phyloP scores from a whole-genome alignment of 2,113 vertebrate species.

The Zosterops hypoxanthus region DNA sequence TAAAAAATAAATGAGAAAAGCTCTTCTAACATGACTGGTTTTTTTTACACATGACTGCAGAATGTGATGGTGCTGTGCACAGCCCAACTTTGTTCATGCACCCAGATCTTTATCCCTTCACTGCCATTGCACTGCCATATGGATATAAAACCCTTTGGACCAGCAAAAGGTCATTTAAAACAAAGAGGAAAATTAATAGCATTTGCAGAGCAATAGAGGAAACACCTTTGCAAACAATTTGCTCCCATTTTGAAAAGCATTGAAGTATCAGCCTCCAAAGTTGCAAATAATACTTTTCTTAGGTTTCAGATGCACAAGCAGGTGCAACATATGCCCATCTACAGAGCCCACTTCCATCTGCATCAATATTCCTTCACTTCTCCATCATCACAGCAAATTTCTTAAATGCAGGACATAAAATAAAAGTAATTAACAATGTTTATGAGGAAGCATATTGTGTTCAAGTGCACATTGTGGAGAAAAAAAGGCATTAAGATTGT shows the following conservation, averaged over 20 bases:
- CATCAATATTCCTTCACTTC: constrained; percentile 53
- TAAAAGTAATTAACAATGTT: constrained; percentile 66
- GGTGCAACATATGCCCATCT: neutral
- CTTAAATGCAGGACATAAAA: constrained; percentile 58
- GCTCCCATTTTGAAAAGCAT: constrained; percentile 52
- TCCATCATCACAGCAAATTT: constrained; percentile 55
- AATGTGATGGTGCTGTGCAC: neutral
- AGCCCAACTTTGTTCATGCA: neutral
- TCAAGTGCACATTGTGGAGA: constrained; percentile 60
- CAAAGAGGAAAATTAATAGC: constrained; percentile 65
- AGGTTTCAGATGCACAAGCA: constrained; percentile 50
- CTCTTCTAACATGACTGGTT: neutral
- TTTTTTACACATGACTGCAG: neutral
- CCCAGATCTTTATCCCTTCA: neutral
- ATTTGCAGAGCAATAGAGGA: constrained; percentile 65
- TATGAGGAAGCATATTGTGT: constrained; percentile 69
- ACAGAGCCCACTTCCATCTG: neutral
- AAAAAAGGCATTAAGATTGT: constrained; percentile 67
- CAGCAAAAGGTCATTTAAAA: constrained; percentile 67
- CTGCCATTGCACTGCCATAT: neutral
- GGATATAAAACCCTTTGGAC: constrained; percentile 19
- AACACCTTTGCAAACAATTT: constrained; percentile 62
- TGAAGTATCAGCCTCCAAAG: constrained; percentile 31
- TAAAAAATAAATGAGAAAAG: neutral
- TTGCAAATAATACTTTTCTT: constrained; percentile 65